Evolutionary conservation across 2,113 vertebrate genomes (phyloP).

Genomic region (Equus przewalskii): DNA sequence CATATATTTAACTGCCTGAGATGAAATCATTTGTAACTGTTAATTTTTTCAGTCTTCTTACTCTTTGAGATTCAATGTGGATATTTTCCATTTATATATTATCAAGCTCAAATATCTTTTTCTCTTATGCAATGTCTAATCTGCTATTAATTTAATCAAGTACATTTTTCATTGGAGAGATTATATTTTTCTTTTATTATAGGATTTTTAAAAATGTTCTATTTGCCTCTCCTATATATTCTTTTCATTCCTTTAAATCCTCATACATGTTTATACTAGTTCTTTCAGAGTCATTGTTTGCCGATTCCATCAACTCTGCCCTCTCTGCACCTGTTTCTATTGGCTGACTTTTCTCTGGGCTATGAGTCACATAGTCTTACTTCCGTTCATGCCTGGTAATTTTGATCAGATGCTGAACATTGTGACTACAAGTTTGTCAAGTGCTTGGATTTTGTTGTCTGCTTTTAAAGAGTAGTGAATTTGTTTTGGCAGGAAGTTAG

Average conservation of each 20-base stretch:
- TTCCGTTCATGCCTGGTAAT: neutral
- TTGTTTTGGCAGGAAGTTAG: neutral
- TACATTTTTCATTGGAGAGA: neutral
- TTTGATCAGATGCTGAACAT: neutral
- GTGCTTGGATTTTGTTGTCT: neutral
- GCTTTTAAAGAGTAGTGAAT: neutral
- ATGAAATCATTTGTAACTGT: neutral
- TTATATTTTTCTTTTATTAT: neutral
- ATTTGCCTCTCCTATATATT: neutral
- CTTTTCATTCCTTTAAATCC: neutral
- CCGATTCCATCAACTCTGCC: neutral
- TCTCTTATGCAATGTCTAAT: neutral
- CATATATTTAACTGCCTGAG: neutral
- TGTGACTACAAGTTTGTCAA: neutral
- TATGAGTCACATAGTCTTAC: neutral
- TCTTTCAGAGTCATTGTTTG: neutral
- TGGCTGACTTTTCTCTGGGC: neutral
- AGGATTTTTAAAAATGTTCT: neutral
- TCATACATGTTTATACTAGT: neutral
- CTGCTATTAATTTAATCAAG: neutral
- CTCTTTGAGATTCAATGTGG: neutral
- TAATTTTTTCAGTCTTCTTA: neutral
- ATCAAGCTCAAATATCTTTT: neutral
- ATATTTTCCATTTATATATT: neutral
- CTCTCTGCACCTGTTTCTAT: neutral